Evolutionary conservation across 2,797 vertebrate species (phyloP).

Genomic region (Mus minutoides): DNA sequence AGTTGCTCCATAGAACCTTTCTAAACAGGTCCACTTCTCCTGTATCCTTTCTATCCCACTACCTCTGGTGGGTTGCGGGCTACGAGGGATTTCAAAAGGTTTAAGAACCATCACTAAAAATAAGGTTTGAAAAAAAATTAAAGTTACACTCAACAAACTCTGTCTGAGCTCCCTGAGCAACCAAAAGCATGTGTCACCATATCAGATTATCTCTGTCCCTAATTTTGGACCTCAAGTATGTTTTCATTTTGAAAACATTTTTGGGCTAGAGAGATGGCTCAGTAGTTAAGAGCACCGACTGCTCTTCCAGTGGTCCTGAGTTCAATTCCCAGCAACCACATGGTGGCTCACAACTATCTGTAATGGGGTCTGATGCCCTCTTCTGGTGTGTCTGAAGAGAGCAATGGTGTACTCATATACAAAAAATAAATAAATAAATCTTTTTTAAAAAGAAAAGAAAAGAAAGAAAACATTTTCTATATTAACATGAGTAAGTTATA

Average conservation of each 20-base stretch:
- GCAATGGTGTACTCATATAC: too few species aligned
- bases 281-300: too few species aligned
- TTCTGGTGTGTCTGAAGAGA: too few species aligned
- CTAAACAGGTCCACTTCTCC: neutral
- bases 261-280: neutral
- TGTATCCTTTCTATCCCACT: neutral
- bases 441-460: too few species aligned
- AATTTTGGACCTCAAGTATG: neutral
- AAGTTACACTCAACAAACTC: neutral
- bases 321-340: too few species aligned
- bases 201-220: neutral
- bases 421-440: too few species aligned
- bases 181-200: neutral
- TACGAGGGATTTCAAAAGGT: neutral
- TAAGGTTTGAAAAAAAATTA: neutral
- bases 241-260: constrained; percentile 19
- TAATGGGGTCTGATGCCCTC: too few species aligned
- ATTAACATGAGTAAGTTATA: neutral
- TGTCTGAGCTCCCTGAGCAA: neutral
- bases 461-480: neutral
- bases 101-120: neutral
- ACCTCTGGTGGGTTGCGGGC: neutral
- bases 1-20: neutral
- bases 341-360: too few species aligned
- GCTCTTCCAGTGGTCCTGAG: too few species aligned